Evolutionary conservation across 2,888 invertebrate genomes (phyloP).

Genomic region (Copidosoma aretas): DNA sequence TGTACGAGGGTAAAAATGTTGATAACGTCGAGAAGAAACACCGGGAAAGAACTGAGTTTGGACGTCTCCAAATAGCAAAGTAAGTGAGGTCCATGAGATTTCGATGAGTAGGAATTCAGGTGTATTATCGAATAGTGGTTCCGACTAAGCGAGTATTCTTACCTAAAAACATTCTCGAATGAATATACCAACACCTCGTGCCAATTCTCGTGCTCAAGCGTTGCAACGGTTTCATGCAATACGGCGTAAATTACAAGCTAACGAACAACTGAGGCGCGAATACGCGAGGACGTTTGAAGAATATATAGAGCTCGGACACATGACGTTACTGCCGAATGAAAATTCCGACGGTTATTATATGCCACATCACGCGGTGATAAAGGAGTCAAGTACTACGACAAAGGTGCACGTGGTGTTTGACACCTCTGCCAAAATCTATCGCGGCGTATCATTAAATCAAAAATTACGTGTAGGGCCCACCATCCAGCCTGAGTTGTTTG

Average conservation of each 20-base stretch:
- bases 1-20: too few species aligned
- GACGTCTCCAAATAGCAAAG: too few species aligned
- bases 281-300: conserved; percentile 29
- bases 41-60: too few species aligned
- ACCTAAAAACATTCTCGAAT: too few species aligned
- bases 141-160: too few species aligned
- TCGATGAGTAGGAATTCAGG: too few species aligned
- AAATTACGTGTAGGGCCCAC: conserved; percentile 44
- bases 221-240: conserved; percentile 18
- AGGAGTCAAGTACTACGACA: conserved; percentile 40
- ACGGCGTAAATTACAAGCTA: conserved; percentile 12
- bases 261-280: conserved; percentile 2
- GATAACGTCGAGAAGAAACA: too few species aligned
- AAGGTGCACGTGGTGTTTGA: conserved; percentile 44
- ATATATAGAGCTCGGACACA: conserved; percentile 28
- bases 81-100: too few species aligned
- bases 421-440: conserved; percentile 37
- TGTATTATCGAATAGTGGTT: too few species aligned
- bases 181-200: too few species aligned
- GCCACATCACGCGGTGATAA: conserved; percentile 42
- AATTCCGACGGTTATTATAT: conserved; percentile 18
- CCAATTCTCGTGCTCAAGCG: conserved; percentile 22
- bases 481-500: conserved; percentile 45
- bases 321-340: conserved; percentile 5
- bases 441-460: conserved; percentile 45